Evolutionary conservation across 2,113 vertebrate species (phyloP).

Genomic region (Anas platyrhynchos): DNA sequence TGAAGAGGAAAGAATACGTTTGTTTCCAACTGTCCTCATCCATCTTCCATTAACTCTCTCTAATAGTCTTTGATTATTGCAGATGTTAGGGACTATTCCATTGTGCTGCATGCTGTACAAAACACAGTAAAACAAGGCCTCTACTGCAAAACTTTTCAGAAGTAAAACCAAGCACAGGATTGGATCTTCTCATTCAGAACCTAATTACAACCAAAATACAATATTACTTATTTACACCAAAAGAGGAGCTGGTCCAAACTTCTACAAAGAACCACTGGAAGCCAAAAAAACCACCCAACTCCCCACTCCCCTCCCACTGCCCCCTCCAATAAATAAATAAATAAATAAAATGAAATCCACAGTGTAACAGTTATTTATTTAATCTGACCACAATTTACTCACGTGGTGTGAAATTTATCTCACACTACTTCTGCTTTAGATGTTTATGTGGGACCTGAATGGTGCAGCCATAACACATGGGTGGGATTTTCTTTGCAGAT

Average conservation of each 20-base stretch:
- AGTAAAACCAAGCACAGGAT: neutral
- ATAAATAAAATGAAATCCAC: neutral
- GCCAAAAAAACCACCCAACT: neutral
- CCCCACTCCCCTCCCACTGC: neutral
- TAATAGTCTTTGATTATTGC: accelerated
- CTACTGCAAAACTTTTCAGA: neutral
- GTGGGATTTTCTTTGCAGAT: neutral
- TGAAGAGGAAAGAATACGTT: neutral
- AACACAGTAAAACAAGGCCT: neutral
- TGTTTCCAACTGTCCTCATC: neutral
- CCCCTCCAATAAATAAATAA: too few species aligned
- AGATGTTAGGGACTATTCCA: neutral
- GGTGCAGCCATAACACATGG: neutral
- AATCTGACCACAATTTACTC: neutral
- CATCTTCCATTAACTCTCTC: neutral
- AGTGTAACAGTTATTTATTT: neutral
- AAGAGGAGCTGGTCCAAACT: neutral
- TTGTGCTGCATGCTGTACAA: neutral
- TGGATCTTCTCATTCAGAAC: neutral
- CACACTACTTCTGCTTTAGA: neutral
- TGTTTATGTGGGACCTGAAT: accelerated
- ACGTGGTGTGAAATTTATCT: neutral
- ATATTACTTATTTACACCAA: neutral
- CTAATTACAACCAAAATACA: neutral
- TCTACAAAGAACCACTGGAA: neutral